Base-by-base conservation (phyloP, 2,888 invertebrate genomes). In the Syrista parreyssii region DNA sequence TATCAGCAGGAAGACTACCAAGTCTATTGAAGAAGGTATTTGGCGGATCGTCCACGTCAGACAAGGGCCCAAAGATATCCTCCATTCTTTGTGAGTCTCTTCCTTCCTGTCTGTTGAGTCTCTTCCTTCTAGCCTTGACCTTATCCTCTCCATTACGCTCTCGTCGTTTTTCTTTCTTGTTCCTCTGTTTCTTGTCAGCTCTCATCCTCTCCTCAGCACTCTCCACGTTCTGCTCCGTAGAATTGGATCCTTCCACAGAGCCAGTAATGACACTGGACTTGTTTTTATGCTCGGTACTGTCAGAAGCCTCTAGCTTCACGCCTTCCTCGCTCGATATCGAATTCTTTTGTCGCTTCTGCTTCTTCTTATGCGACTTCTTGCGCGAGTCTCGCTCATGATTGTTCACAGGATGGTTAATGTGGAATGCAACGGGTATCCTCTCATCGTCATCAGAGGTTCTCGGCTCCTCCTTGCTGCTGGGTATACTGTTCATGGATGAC, bases 31-130 rank as follows among this genome's bases (percentile, higher is more conserved):
- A 91, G 78, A 89, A 91, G 1, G 88, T 86, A 75, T 89, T 88
- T n/a, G 87, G 85, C 0, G 90, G 86, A 68, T 91, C 91, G 82
- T 95, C 94, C 84, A 97, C 96, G 86, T 96, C 97, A 1, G 97
- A 97, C 80, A 97, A 92, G 15, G 97, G 96, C 0, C 97, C 97
- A 91, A 97, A 97, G 80, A 97, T 97, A 84, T 96, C 97, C 90
- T 97, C 96, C 95, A 97, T 96, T 91, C 96, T 80, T 79, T 91
- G 91, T 32, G 89, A 90, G 68, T 91, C 91, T 30, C 91, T 86
- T 0, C 88, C 96, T 84, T 96, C 96, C 80, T 96, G 94, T 85
- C 95, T 94, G 36, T 88, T 91, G 0, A 90, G 83, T 74, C 89
- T 86, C 81, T 90, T 89, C 84, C 90, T 88, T 81, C 89, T 85